Evolutionary conservation across 2,888 invertebrate genomes (phyloP).

Genomic region (Lithosia quadra): DNA sequence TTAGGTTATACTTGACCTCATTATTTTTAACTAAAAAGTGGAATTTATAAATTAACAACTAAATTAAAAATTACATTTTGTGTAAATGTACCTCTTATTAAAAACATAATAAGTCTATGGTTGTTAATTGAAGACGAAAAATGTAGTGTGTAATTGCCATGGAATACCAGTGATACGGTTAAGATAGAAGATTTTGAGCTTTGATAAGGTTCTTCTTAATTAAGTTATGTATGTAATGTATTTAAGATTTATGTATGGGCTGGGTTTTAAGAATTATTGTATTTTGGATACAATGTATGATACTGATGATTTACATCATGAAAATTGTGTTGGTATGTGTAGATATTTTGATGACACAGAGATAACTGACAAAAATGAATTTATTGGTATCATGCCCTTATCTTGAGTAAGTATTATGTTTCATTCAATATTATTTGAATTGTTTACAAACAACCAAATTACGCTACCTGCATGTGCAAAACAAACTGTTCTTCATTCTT

Average conservation of each 20-base stretch:
- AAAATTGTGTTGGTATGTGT: background rate
- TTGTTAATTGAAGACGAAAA: slow-evolving; percentile 29
- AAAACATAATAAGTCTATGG: slow-evolving; percentile 25
- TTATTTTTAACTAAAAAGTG: background rate
- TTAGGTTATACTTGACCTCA: background rate
- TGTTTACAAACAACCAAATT: background rate
- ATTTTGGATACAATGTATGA: slow-evolving; percentile 1
- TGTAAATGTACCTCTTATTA: slow-evolving; percentile 39
- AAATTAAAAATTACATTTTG: slow-evolving; percentile 11
- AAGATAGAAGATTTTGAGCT: slow-evolving; percentile 44
- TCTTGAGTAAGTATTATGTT: background rate
- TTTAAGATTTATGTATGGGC: slow-evolving; percentile 29
- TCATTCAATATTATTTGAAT: background rate
- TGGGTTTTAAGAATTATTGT: slow-evolving; percentile 32
- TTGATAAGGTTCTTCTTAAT: slow-evolving; percentile 53
- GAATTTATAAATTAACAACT: slow-evolving; percentile 1
- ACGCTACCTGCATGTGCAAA: background rate
- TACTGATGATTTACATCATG: background rate
- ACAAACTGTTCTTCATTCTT: background rate
- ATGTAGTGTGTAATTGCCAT: slow-evolving; percentile 55
- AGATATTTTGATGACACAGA: background rate
- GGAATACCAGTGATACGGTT: slow-evolving; percentile 51
- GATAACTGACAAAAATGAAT: background rate
- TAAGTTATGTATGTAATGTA: slow-evolving; percentile 42
- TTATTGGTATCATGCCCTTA: background rate